Base-by-base conservation (phyloP, 2,797 vertebrate species). In the Scomberomorus guttatus region DNA sequence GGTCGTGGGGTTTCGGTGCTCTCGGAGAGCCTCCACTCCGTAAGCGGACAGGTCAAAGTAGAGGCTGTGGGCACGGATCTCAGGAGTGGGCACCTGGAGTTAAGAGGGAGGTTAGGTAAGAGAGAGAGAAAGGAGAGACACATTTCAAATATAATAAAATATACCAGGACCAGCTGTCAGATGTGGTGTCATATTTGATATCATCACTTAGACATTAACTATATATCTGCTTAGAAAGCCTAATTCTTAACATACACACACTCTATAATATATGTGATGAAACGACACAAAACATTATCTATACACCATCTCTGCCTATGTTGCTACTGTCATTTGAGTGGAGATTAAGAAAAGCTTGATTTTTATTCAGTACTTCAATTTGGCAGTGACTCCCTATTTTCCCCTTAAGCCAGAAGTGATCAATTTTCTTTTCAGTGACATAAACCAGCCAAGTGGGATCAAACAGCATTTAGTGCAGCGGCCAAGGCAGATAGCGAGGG, bases 31-130 rank as follows among this genome's bases (percentile, higher is more conserved):
- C 79, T 97, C 93, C 32, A 96, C 89, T 20, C 95, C 96, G 0
- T 96, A 97, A 3, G 96, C 96, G 0, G 96, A 96, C 64, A 97
- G 92, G 89, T 96, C 96, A 51, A 96, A 96, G 77, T 94, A 95
- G 37, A 97, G 85, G 51, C 86, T 95, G 88, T 96, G 96, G 61
- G 94, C 95, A 5, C 94, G 93, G 84, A 95, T 96, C 92, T 97
- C 96, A 8, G 95, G 96, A 5, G 95, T 96, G 55, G 96, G 96
- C 20, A 96, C 95, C 96, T 97, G 69, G 48, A 52, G 50, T 72
- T 13, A 52, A 37, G 55, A 37, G 42, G 3, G 5, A 42, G 27
- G 44, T 48, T 14, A 58, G 32, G 3, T 6, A 24, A 32, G 5
- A 12, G 12, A 70, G 52, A 17, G n/a, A 34, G 17, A 32, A 22